Base-by-base conservation (phyloP, 1,140 invertebrate genomes). In the Holotrichia oblita region DNA sequence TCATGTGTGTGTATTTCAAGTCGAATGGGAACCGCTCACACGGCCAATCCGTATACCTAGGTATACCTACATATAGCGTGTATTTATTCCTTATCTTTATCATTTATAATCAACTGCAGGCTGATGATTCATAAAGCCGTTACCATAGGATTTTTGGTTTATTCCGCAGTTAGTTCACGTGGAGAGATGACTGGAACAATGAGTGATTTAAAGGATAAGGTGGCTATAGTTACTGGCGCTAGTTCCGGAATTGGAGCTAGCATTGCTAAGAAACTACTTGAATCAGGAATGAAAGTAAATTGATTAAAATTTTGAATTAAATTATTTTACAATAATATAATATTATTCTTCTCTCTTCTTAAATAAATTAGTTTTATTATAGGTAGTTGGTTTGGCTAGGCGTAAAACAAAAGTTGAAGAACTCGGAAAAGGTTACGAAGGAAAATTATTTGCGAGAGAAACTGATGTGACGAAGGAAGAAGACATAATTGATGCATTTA, bases 401-500 rank as follows among this genome's bases (percentile, higher is more conserved):
- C 27, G 76, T 4, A 77, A 72, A 40, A 22, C 24, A n/a, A 34
- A 22, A 40, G 20, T 77, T n/a, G 76, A 77, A 27, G 75, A 77
- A 42, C 22, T 77, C 17, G 14, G 17, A 22, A n/a, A 64, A 41
- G 40, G 40, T 41, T 27, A 44, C 27, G 14, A 61, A n/a, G 76
- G 76, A 69, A 77, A 77, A 42, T 24, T 77, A 12, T 77, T 41
- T 69, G 14, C 76, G 2, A 0, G 12, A 64, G 85, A 90, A 76
- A 93, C 91, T 83, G 92, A 93, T 80, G 83, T 93, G 0, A 86
- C 86, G 6, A 88, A 90, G 1, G 91, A 92, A 82, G 88, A 91
- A 8, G 89, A 92, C 2, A 89, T 94, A 6, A 78, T 88, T n/a
- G 81, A 85, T 8, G 88, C 92, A 77, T 93, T 94, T 80, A 83